Base-by-base conservation (phyloP, 2,113 vertebrate species). In the Herpailurus yagouaroundi region DNA sequence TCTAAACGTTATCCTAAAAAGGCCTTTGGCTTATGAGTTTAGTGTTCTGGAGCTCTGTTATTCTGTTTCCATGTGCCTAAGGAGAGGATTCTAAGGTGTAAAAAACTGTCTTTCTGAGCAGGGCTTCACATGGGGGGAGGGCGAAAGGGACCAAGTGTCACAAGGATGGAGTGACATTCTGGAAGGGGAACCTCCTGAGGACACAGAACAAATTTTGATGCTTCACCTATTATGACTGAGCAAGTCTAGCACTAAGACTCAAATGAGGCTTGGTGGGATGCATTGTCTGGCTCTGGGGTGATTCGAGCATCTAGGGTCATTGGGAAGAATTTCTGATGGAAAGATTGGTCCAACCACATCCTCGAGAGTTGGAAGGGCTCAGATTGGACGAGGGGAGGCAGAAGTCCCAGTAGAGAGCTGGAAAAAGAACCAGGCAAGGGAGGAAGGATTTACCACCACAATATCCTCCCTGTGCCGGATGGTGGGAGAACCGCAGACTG, bases 1-100 rank as follows among this genome's bases (percentile, higher is more conserved):
- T 85, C 76, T 91, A 71, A 84, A 60, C 76, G 41, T 76, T 57
- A 45, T 95, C 74, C 69, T 71, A 7, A 81, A 80, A 19, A 55
- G 94, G 55, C 31, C 92, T 64, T 96, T 82, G 50, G 55, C 66
- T 89, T 85, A 18, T 27, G 73, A 82, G 5, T 82, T 29, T 19
- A 19, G 29, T 10, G 18, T 66, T 48, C 83, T 48, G n/a, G 48
- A 90, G 16, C 15, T 31, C 71, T 89, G 38, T 36, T 87, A 25
- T 36, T 89, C 69, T 79, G n/a, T 92, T 68, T 81, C 60, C 11
- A 18, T 52, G 5, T 23, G 50, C 71, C 63, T 55, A 48, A 50
- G 57, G 52, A 63, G 45, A 86, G 60, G 18, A 38, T 60, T 74
- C 66, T 48, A 12, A 48, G 21, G 25, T 41, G 18, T 21, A 69